Conservation (phyloP, 2,113 vertebrate genomes). For the Genyomyrus donnyi region DNA sequence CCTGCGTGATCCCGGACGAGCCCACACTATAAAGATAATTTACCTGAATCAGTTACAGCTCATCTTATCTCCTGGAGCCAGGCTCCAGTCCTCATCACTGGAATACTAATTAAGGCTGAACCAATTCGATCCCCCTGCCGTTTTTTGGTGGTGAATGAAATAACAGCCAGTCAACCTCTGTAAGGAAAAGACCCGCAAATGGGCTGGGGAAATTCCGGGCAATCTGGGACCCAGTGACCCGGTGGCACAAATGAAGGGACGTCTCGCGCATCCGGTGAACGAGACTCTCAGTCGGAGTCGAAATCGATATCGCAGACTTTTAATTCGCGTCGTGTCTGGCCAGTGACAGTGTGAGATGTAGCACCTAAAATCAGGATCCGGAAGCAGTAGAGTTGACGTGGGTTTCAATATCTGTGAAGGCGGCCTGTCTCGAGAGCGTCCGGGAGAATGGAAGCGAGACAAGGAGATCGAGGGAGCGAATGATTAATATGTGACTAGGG, state of each 20-base stretch:
- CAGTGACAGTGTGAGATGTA: neutral
- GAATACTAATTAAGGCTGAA: slow-evolving; percentile 7
- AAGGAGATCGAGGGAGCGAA: neutral
- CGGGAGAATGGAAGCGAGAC: neutral
- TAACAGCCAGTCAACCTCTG: slow-evolving; percentile 8
- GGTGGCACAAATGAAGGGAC: neutral
- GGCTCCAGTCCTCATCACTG: neutral
- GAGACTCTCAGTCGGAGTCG: neutral
- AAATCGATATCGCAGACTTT: neutral
- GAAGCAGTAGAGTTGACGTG: neutral
- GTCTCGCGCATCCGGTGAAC: neutral
- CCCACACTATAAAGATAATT: slow-evolving; percentile 19
- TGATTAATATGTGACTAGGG: neutral
- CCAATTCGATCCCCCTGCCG: neutral
- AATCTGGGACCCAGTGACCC: neutral
- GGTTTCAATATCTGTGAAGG: neutral
- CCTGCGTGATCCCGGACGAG: too few relatives aligned
- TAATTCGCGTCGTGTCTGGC: neutral
- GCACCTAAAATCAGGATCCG: neutral
- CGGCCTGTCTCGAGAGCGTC: neutral
- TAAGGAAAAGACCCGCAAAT: neutral
- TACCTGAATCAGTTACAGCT: slow-evolving; percentile 16
- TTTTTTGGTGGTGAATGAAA: slow-evolving; percentile 9
- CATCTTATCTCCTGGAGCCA: slow-evolving; percentile 19
- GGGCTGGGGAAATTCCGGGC: neutral